Evolutionary conservation across 2,113 vertebrate species (phyloP).

Genomic region (Epinephelus lanceolatus): DNA sequence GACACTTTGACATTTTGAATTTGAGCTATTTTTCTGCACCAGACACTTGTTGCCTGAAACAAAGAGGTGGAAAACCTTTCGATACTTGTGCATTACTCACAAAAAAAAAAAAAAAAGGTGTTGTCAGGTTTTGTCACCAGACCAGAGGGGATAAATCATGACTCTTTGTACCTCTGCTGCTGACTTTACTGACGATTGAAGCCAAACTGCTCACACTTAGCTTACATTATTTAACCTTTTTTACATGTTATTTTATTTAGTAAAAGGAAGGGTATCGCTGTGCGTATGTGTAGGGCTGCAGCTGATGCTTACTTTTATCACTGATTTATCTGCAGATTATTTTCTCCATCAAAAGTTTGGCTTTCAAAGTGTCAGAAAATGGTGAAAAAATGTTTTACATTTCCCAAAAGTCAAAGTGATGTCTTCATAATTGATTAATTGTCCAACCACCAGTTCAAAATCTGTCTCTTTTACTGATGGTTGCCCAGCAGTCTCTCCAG

Average conservation of each 20-base stretch:
- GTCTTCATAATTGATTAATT: neutral
- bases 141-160: neutral
- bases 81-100: conserved; percentile 7
- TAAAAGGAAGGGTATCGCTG: neutral
- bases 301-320: neutral
- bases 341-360: neutral
- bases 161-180: neutral
- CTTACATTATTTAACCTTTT: neutral
- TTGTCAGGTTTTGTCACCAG: conserved; percentile 13
- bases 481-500: too few relatives aligned
- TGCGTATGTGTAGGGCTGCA: neutral
- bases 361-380: neutral
- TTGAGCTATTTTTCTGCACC: conserved; percentile 3
- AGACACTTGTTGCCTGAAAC: conserved; percentile 7
- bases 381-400: neutral
- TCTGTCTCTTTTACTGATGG: too few relatives aligned
- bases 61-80: neutral
- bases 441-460: neutral
- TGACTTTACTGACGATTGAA: neutral
- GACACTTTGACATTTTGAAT: conserved; percentile 48
- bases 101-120: neutral
- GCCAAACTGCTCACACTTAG: neutral
- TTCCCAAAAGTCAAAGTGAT: neutral
- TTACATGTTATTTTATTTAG: neutral
- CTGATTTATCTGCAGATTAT: neutral